A percentile compares a stretch with the other conserved stretches of the same genome.
Evolutionary conservation across 2,113 vertebrate species (phyloP).

Genomic region (Charina bottae): DNA sequence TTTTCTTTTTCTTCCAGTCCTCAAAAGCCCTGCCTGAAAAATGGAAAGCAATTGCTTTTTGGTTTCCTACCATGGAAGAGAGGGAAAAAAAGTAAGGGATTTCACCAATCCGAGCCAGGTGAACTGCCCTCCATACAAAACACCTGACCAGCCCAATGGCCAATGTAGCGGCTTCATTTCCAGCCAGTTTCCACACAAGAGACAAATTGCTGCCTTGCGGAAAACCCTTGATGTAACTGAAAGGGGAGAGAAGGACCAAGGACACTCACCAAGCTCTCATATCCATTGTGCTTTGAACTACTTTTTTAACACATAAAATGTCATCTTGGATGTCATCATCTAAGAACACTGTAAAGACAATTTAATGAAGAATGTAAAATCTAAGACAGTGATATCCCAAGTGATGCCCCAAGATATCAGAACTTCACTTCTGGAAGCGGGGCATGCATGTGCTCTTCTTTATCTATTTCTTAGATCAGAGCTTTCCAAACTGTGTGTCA

Average conservation of each 20-base stretch:
- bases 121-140: not conserved
- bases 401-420: not conserved
- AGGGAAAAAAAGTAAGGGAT: not conserved
- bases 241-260: not conserved
- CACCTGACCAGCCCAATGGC: not conserved
- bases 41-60: not conserved
- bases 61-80: not conserved
- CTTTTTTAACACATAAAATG: not conserved
- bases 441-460: not conserved
- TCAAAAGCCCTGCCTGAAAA: not conserved
- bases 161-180: not conserved
- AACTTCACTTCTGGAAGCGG: not conserved
- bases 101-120: not conserved
- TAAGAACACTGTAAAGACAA: not conserved
- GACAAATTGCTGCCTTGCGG: not conserved
- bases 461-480: not conserved
- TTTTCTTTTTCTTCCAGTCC: not conserved
- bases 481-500: too few species aligned
- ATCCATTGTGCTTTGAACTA: not conserved
- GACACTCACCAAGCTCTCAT: not conserved
- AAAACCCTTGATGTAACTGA: not conserved
- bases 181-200: not conserved
- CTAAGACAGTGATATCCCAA: not conserved
- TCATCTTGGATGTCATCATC: conserved; percentile 6
- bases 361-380: not conserved